These are phyloP conservation scores for Sphaerophoria rueppellii DNA, from an alignment of 2,888 invertebrate species.

Conservation along the genomic window DNA sequence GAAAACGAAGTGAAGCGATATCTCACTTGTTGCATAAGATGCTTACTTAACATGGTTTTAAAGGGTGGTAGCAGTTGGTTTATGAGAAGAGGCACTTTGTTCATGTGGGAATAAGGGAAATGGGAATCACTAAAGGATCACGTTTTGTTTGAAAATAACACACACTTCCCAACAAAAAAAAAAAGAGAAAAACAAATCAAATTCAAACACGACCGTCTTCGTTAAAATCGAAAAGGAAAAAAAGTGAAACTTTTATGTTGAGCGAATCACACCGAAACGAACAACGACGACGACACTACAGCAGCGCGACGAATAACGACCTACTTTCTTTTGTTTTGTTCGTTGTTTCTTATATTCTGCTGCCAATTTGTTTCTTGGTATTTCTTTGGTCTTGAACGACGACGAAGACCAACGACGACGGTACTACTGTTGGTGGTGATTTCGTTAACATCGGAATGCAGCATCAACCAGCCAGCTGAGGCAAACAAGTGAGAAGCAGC, in stretches of 20 bases:
- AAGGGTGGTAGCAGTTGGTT: conserved; percentile 26
- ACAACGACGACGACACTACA: not conserved
- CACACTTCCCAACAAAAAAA: not conserved
- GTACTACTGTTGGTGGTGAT: conserved; percentile 49
- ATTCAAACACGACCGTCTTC: conserved; percentile 55
- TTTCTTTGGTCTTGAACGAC: conserved; percentile 16
- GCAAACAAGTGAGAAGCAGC: conserved; percentile 4
- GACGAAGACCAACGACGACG: not conserved
- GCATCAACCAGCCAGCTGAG: conserved; percentile 53
- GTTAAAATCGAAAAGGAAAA: conserved; percentile 64
- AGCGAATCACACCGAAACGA: conserved; percentile 39
- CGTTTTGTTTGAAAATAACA: conserved; percentile 20
- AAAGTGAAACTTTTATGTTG: conserved; percentile 62
- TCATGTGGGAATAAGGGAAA: conserved; percentile 13
- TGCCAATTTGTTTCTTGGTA: conserved; percentile 59
- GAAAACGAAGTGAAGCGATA: conserved; percentile 33
- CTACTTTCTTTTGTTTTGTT: conserved; percentile 73
- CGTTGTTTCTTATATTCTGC: conserved; percentile 50
- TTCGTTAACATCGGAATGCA: conserved; percentile 72
- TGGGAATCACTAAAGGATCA: conserved; percentile 44
- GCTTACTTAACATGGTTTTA: conserved; percentile 69
- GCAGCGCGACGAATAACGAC: conserved; percentile 44
- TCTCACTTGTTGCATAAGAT: conserved; percentile 72
- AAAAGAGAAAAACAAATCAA: not conserved
- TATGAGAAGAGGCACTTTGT: conserved; percentile 37